Base-by-base conservation (phyloP, 2,797 vertebrate genomes). In the Thripadectes ignobilis region DNA sequence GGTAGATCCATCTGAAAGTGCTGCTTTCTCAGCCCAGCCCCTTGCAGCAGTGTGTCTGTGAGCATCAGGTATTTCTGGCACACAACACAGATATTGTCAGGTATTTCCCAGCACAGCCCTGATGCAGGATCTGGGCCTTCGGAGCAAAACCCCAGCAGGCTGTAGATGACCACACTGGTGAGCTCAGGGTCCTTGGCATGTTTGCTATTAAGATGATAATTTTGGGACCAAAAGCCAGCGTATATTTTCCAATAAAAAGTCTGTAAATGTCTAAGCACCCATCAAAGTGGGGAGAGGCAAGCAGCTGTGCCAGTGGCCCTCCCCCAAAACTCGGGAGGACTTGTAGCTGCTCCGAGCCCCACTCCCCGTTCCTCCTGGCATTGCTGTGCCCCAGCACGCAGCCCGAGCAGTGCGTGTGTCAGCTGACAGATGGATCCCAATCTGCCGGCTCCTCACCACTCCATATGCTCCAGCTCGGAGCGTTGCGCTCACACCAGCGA, bases 351-450 rank as follows among this genome's bases (percentile, higher is more conserved):
- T 73, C 14, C 22, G 85, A 79, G 86, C 43, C 68, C 45, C 51
- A 14, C 55, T 62, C 26, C 9, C 58, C 9, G 48, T 8, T 62
- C 59, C 74, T 41, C 67, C 10, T 66, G 95, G 86, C 94, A 94
- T 15, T 39, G 39, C 39, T 2, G 0, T 20, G 58, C 54, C 63
- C 43, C 52, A 20, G 32, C 4, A 7, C 58, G 69, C 26, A 13
- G 16, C 24, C 6, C 0, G 85, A 76, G 85, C 38, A 1, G 12
- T 8, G 88, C 0, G 10, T 9, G 80, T 94, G 72, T 79, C 89
- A 80, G 94, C 76, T 88, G 93, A 32, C 96, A 96, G 95, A 94
- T 92, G 94, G 95, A 36, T 36, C 93, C 68, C 93, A 78, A 66
- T 72, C 89, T 97, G 96, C 72, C 32, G 12, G 0, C 80, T 48